Conservation (phyloP, 2,888 invertebrate genomes). For the Melitaea athalia region DNA sequence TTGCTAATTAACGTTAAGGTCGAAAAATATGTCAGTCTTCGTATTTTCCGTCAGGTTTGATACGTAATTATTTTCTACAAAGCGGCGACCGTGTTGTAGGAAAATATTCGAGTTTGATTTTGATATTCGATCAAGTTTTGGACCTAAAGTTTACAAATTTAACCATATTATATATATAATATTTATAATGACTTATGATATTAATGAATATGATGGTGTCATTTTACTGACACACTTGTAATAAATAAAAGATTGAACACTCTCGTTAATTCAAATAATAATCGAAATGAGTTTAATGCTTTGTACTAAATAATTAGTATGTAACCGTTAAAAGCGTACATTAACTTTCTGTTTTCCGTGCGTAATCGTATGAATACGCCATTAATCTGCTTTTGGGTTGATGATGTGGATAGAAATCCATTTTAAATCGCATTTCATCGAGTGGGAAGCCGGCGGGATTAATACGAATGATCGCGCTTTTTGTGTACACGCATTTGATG, state of each 20-base stretch:
- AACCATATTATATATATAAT: too few species aligned
- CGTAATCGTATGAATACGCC: conserved; percentile 35
- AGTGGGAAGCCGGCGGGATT: conserved; percentile 34
- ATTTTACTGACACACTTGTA: not conserved
- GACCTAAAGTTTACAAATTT: too few species aligned
- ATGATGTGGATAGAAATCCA: conserved; percentile 41
- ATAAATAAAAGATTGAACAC: not conserved
- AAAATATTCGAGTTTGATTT: too few species aligned
- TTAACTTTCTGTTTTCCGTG: conserved; percentile 37
- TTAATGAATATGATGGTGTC: too few species aligned
- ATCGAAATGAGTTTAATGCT: conserved; percentile 12
- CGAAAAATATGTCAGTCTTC: too few species aligned
- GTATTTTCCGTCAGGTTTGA: too few species aligned
- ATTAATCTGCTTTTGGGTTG: conserved; percentile 42
- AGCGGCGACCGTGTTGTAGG: too few species aligned
- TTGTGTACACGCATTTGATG: conserved; percentile 30
- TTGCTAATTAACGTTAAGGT: too few species aligned
- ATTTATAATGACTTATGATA: too few species aligned
- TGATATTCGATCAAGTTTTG: too few species aligned
- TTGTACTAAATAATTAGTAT: conserved; percentile 21
- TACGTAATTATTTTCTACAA: too few species aligned
- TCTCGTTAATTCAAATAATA: not conserved
- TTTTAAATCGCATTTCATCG: conserved; percentile 40
- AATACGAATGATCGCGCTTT: conserved; percentile 31
- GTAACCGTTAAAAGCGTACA: conserved; percentile 22